Percentiles rank a stretch among this genome's conserved stretches.
Evolutionary conservation across 2,888 invertebrate species (phyloP).

Genomic region (Vanessa cardui): DNA sequence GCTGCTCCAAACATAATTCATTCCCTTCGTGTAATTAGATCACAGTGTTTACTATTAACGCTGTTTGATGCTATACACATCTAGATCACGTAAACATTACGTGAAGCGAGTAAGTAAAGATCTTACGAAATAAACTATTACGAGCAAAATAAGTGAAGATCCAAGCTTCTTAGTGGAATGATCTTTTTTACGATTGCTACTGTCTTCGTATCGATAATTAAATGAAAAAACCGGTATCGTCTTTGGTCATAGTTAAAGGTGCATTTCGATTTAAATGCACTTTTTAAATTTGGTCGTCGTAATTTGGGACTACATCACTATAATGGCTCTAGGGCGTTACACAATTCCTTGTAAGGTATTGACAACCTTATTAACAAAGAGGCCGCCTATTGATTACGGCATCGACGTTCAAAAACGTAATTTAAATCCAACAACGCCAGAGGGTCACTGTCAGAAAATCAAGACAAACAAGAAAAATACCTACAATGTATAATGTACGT

Average conservation of each 20-base stretch:
- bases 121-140: slow-evolving; percentile 14
- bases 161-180: slow-evolving; percentile 19
- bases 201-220: slow-evolving; percentile 17
- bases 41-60: slow-evolving; percentile 4
- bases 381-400: slow-evolving; percentile 17
- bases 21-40: slow-evolving; percentile 1
- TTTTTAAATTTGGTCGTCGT: not conserved
- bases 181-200: slow-evolving; percentile 19
- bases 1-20: not conserved
- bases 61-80: slow-evolving; percentile 2
- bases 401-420: slow-evolving; percentile 8
- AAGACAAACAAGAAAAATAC: not conserved
- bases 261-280: not conserved
- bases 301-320: slow-evolving; percentile 5
- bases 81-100: slow-evolving; percentile 2
- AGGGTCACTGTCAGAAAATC: slow-evolving; percentile 4
- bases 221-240: slow-evolving; percentile 10
- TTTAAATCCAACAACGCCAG: not conserved
- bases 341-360: slow-evolving; percentile 25
- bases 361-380: slow-evolving; percentile 29
- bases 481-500: not conserved
- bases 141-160: slow-evolving; percentile 11
- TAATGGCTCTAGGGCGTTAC: slow-evolving; percentile 14
- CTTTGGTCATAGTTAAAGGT: not conserved
- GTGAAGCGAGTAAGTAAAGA: not conserved